Conservation (phyloP, 2,888 invertebrate species). For the Lasioglossum malachurum region DNA sequence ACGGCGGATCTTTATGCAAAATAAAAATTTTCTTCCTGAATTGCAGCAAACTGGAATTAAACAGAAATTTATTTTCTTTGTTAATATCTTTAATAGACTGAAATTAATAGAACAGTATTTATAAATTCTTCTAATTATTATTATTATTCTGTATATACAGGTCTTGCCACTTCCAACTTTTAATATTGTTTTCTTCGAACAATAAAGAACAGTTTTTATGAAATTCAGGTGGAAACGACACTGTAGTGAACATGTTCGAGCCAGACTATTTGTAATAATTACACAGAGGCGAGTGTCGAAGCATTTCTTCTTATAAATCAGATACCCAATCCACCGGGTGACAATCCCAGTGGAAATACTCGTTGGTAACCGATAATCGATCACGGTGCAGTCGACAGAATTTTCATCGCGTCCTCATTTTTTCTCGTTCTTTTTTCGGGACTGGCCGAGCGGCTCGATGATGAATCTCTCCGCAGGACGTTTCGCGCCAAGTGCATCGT, state of each 20-base stretch:
- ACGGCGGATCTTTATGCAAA: no score
- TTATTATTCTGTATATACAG: no score
- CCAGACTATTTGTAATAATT: background rate
- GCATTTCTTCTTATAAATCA: slow-evolving; percentile 7
- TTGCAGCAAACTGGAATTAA: no score
- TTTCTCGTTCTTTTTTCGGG: background rate
- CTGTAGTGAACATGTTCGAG: background rate
- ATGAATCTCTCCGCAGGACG: slow-evolving; percentile 13
- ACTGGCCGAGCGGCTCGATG: background rate
- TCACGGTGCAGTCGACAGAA: slow-evolving; percentile 8
- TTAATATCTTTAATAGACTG: no score
- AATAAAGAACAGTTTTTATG: background rate
- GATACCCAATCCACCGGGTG: background rate
- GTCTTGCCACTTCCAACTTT: background rate
- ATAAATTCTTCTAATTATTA: no score
- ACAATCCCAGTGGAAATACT: background rate
- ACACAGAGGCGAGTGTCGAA: background rate
- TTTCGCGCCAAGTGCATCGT: slow-evolving; percentile 26
- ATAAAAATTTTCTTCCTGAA: no score
- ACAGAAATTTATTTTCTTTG: no score
- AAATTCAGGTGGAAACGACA: no score
- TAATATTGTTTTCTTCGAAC: background rate
- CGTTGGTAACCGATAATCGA: slow-evolving; percentile 23
- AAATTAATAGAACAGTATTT: no score
- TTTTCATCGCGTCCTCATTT: slow-evolving; percentile 7